These are phyloP conservation scores for Heloderma charlesbogerti DNA, from an alignment of 2,113 vertebrate genomes.

Conservation along the genomic window DNA sequence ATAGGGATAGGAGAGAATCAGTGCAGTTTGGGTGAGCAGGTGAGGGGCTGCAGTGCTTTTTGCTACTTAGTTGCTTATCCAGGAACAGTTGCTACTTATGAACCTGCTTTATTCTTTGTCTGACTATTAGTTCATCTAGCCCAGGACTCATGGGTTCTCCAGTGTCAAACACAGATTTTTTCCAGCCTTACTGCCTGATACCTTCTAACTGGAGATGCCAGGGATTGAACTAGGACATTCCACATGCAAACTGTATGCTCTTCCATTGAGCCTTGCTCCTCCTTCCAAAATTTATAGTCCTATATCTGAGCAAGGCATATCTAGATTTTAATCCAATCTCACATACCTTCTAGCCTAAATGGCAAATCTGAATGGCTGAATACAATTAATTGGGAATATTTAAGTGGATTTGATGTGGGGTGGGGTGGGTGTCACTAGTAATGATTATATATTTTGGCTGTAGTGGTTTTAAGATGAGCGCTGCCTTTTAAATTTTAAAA, in stretches of 20 bases:
- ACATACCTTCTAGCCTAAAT: not conserved
- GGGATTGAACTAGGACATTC: not conserved
- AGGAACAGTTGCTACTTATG: not conserved
- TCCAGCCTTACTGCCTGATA: not conserved
- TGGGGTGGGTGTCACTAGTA: not conserved
- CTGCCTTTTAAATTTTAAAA: not conserved
- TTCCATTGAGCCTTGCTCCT: not conserved
- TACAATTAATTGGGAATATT: not conserved
- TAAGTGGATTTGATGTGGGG: not conserved
- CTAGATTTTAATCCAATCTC: not conserved
- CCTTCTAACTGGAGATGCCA: not conserved
- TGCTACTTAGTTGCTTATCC: not conserved
- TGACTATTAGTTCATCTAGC: not conserved
- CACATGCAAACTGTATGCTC: not conserved
- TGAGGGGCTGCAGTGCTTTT: not conserved
- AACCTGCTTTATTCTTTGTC: not conserved
- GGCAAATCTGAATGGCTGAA: not conserved
- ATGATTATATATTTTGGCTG: not conserved
- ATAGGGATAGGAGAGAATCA: not conserved
- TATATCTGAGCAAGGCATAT: not conserved
- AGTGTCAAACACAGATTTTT: not conserved
- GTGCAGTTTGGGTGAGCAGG: not conserved
- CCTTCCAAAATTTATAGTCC: not conserved
- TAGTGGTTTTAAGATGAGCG: not conserved
- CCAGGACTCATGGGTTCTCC: not conserved